These are phyloP conservation scores for Kuschelorhynchus macadamiae DNA, from an alignment of 2,888 invertebrate species.

Conservation along the genomic window DNA sequence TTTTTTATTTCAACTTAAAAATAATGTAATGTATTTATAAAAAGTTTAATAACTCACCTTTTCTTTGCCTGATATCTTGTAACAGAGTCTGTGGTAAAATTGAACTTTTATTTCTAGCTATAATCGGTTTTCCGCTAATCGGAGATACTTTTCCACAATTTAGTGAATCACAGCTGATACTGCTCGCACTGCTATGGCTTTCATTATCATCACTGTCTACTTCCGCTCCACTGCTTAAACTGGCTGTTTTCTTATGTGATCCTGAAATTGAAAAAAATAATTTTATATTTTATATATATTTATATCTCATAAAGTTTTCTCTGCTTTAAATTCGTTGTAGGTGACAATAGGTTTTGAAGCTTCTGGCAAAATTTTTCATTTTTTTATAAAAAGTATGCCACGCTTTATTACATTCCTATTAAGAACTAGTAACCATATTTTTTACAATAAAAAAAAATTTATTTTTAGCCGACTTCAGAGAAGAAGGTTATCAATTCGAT, in stretches of 20 bases:
- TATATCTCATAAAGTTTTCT: neutral
- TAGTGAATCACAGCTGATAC: constrained; percentile 86
- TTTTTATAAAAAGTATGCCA: too few relatives aligned
- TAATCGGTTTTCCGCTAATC: constrained; percentile 39
- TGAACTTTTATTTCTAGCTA: constrained; percentile 23
- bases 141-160: constrained; percentile 77
- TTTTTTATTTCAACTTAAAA: too few relatives aligned
- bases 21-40: too few relatives aligned
- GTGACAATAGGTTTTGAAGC: neutral
- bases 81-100: constrained; percentile 78
- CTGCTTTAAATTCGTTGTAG: too few relatives aligned
- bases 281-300: neutral
- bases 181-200: constrained; percentile 79
- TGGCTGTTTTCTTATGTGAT: constrained; percentile 68
- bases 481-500: too few relatives aligned
- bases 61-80: constrained; percentile 79
- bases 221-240: constrained; percentile 74
- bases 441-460: too few relatives aligned
- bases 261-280: constrained; percentile 58
- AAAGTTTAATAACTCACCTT: constrained; percentile 55
- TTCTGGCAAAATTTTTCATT: too few relatives aligned
- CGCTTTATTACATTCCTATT: too few relatives aligned
- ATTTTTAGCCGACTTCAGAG: too few relatives aligned
- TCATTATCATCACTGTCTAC: constrained; percentile 81
- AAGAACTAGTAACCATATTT: too few relatives aligned